Base-by-base conservation (phyloP, 2,113 vertebrate species). In the Austrofundulus limnaeus region DNA sequence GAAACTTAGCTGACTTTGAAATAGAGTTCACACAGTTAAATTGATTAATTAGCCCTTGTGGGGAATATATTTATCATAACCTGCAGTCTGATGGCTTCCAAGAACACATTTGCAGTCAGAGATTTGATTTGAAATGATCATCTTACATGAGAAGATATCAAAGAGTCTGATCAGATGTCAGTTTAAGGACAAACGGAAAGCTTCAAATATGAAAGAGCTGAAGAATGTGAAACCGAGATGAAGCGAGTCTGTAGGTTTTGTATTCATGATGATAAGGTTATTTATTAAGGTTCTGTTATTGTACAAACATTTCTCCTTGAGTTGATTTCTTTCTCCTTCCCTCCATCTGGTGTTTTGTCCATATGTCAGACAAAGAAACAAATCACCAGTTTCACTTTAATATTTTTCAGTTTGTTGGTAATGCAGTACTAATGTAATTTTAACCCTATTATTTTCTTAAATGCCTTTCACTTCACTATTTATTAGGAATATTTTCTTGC, bases 91-190 rank as follows among this genome's bases (percentile, higher is more conserved):
- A 14, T 42, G 19, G n/a, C 48, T 55, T 37, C 25, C 21, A 2
- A 45, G 20, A 28, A 48, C 57, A 15, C 25, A 53, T 49, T 37
- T 53, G 8, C 31, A 67, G 24, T 38, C 31, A 60, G 8, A 43
- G 6, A 64, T 74, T 13, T 38, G 11, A 61, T 61, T 41, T 25
- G 16, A 41, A 43, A 62, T 16, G 5, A 39, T 60, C 17, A 19
- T 28, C 16, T 39, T 46, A 23, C 46, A 8, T 10, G 25, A 42
- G 0, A 50, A 51, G 23, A n/a, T 46, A 60, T 34, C 5, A 21
- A 17, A 53, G 2, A 25, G 4, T 11, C 28, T 55, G 34, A 49
- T 69, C 13, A 53, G 45, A 43, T 19, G 47, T 37, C 43, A 43
- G 34, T 13, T 1, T 46, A 21, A 14, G 11, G 31, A 34, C 31